Base-by-base conservation (phyloP, 2,797 vertebrate genomes). In the Lithobates pipiens region DNA sequence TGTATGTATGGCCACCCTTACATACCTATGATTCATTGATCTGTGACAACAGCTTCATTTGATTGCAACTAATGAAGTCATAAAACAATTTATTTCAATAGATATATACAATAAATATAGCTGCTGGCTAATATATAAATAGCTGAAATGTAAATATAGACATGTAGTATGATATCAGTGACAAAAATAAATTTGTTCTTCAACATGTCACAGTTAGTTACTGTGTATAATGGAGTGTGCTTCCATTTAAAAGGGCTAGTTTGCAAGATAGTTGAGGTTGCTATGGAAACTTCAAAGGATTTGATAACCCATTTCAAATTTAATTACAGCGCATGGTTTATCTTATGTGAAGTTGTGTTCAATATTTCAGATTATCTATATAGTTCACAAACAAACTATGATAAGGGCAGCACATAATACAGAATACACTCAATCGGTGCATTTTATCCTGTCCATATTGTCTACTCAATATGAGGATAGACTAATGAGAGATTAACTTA, bases 201-300 rank as follows among this genome's bases (percentile, higher is more conserved):
- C 70, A 80, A 11, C 18, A 46, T 50, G 44, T 80, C 15, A 29
- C 50, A 23, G 7, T 70, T n/a, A 77, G 27, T 76, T 77, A 63
- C 23, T 36, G 57, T 39, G 44, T 80, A 80, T 70, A 70, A 80
- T 54, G 29, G 1, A 23, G 54, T 61, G 29, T n/a, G 44, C 65
- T 80, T 80, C 42, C 67, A 54, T 44, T 21, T 34, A 67, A 27
- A 23, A 54, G n/a, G 42, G 67, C 32, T 50, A 15, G 29, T 21
- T 39, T 72, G 70, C 70, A 54, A 80, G 67, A 70, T 44, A 68
- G n/a, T 78, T 36, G 32, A 50, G 68, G 78, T 80, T 71, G 44
- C 78, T 71, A 80, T 80, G 78, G 78, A 57, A 71, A 80, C 78
- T 70, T 50, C n/a, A 70, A 80, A 80, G 42, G 50, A 80, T 71